phyloP scores from a whole-genome alignment of 2,888 invertebrate genomes.

The Phytoseiulus persimilis region DNA sequence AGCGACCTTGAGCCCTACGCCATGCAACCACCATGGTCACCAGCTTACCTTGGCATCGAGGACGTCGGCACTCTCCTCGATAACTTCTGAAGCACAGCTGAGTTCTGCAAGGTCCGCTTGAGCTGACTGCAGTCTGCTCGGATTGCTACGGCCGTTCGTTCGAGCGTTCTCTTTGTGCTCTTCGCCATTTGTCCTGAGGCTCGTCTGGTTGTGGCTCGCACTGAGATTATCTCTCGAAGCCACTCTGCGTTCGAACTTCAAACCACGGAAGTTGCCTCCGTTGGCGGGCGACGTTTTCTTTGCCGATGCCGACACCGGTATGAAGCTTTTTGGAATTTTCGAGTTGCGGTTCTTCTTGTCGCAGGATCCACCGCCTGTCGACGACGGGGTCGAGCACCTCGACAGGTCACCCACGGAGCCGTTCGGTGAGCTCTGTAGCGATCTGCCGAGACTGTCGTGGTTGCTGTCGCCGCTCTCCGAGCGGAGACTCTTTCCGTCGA shows the following conservation, averaged over 20 bases:
- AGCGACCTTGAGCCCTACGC: no score
- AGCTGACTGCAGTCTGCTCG: conserved; percentile 12
- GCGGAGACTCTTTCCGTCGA: conserved; percentile 23
- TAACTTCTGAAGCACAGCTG: conserved; percentile 13
- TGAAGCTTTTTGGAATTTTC: conserved; percentile 33
- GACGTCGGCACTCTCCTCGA: conserved; percentile 30
- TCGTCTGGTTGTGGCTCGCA: neutral
- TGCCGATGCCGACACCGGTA: conserved; percentile 13
- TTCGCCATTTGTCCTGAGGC: neutral
- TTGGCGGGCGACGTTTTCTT: neutral
- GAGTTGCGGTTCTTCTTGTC: conserved; percentile 13
- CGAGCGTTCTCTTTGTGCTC: conserved; percentile 31
- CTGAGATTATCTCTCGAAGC: neutral
- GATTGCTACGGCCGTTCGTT: conserved; percentile 7
- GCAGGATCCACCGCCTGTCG: conserved; percentile 25
- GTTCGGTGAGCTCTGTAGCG: conserved; percentile 37
- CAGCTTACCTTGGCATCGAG: conserved; percentile 17
- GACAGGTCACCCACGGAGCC: conserved; percentile 36
- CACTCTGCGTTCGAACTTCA: conserved; percentile 20
- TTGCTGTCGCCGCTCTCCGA: conserved; percentile 35
- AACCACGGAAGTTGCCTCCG: conserved; percentile 1
- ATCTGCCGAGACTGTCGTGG: conserved; percentile 35
- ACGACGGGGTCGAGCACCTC: conserved; percentile 15
- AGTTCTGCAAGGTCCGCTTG: conserved; percentile 9
- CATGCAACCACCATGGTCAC: no score